Evolutionary conservation across 2,113 vertebrate species (phyloP).

Genomic region (Calonectris borealis): DNA sequence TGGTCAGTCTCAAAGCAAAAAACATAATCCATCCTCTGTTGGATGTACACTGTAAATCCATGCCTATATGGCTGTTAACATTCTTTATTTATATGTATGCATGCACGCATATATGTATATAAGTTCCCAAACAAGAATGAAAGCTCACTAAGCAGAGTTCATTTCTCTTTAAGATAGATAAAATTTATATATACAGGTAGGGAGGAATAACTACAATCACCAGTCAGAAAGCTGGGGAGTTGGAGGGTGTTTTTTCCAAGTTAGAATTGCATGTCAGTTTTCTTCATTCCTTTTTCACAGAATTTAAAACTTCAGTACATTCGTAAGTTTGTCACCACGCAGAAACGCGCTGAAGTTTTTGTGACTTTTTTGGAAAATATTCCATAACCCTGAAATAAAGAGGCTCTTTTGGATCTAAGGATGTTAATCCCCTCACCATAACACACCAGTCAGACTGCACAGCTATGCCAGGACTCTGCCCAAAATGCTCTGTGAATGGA

Average conservation of each 20-base stretch:
- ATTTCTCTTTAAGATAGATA: not conserved
- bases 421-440: not conserved
- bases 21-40: not conserved
- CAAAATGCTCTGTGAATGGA: not conserved
- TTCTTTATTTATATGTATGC: not conserved
- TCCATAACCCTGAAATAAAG: not conserved
- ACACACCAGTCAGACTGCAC: not conserved
- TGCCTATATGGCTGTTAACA: not conserved
- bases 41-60: not conserved
- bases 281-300: not conserved
- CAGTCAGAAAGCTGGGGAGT: not conserved
- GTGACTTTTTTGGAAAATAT: not conserved
- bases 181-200: not conserved
- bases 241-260: not conserved
- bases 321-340: rapidly evolving
- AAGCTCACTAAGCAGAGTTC: not conserved
- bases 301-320: not conserved
- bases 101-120: rapidly evolving
- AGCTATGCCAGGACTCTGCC: not conserved
- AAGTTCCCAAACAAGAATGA: not conserved
- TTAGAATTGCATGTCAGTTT: not conserved
- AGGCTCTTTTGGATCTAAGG: not conserved
- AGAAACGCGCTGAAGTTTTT: not conserved
- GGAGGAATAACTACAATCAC: not conserved
- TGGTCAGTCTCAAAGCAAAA: not conserved